Conservation (phyloP, 2,888 invertebrate genomes). For the Caenorhabditis angaria region DNA sequence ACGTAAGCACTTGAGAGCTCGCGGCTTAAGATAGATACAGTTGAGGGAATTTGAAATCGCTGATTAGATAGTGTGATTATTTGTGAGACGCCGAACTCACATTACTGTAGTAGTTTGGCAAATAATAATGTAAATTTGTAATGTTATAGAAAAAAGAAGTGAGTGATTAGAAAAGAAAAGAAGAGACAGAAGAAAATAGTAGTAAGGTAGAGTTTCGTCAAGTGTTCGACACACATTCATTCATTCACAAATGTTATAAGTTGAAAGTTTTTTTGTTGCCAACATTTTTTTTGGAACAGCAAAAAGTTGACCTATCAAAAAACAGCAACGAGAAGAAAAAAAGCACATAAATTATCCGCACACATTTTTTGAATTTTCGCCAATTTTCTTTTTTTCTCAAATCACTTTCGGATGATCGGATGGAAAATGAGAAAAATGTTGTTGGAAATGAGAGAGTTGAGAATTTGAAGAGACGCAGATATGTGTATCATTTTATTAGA, state of each 20-base stretch:
- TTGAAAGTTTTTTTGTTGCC: no score
- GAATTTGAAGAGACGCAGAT: background rate
- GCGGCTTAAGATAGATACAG: background rate
- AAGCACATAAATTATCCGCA: background rate
- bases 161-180: no score
- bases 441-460: background rate
- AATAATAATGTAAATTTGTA: background rate
- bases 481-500: background rate
- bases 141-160: no score
- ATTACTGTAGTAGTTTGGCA: conserved; percentile 4
- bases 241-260: background rate
- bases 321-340: background rate
- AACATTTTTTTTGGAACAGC: no score
- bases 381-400: conserved; percentile 1
- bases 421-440: background rate
- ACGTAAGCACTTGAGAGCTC: conserved; percentile 1
- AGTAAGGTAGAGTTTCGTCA: conserved; percentile 1
- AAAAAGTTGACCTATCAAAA: no score
- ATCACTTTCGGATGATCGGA: background rate
- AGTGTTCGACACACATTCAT: background rate
- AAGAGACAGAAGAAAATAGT: no score
- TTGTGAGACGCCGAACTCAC: background rate
- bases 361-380: conserved; percentile 1
- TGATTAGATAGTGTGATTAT: background rate
- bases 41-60: no score